Evolutionary conservation across 2,888 invertebrate species (phyloP).

Genomic region (Thymelicus sylvestris): DNA sequence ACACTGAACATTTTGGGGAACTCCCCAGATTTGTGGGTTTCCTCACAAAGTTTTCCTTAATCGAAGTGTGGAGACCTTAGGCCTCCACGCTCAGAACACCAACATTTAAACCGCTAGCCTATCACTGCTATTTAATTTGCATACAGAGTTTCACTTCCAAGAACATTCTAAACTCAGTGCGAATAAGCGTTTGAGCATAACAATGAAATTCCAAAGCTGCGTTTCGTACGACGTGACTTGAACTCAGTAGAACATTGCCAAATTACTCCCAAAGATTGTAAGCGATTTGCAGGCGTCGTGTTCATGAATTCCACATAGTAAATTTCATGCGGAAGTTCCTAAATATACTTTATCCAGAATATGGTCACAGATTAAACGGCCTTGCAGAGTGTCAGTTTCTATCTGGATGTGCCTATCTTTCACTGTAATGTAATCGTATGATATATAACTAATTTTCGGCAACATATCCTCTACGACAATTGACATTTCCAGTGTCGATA

Average conservation of each 20-base stretch:
- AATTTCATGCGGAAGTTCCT: slow-evolving; percentile 23
- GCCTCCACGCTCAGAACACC: too few species aligned
- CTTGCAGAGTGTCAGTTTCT: not conserved
- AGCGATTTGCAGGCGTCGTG: slow-evolving; percentile 32
- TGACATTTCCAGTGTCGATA: too few species aligned
- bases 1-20: too few species aligned
- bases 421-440: too few species aligned
- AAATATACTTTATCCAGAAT: slow-evolving; percentile 22
- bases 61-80: too few species aligned
- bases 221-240: slow-evolving; percentile 24
- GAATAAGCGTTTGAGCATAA: not conserved
- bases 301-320: slow-evolving; percentile 36
- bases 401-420: too few species aligned
- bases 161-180: not conserved
- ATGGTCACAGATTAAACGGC: slow-evolving; percentile 2
- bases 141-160: not conserved
- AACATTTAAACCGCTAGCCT: too few species aligned
- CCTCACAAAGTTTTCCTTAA: too few species aligned
- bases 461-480: too few species aligned
- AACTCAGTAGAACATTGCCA: slow-evolving; percentile 25
- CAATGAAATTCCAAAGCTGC: slow-evolving; percentile 17
- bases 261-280: slow-evolving; percentile 33
- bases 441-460: too few species aligned
- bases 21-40: too few species aligned
- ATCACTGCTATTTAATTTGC: not conserved